These are phyloP conservation scores for Synergus laeviventris DNA, from an alignment of 2,888 invertebrate genomes.

Conservation along the genomic window DNA sequence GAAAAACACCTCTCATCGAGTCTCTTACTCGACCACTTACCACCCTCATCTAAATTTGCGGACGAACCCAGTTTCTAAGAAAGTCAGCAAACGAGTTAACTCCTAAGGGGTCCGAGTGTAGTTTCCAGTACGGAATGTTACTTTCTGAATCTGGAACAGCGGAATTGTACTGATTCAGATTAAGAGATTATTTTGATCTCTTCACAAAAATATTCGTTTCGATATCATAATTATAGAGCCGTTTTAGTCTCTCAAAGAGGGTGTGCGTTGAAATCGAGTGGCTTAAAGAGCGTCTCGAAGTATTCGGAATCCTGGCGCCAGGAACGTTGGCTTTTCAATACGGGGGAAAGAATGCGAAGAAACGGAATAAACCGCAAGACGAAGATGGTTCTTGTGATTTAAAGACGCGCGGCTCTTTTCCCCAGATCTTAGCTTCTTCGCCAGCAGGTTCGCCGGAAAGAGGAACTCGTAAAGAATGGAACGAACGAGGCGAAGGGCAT, in stretches of 20 bases:
- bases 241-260: neutral
- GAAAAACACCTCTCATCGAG: too few relatives aligned
- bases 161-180: too few relatives aligned
- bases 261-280: neutral
- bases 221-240: too few relatives aligned
- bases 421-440: constrained; percentile 19
- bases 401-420: constrained; percentile 31
- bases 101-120: too few relatives aligned
- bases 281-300: constrained; percentile 7
- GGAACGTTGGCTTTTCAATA: constrained; percentile 26
- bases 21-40: too few relatives aligned
- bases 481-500: constrained; percentile 14
- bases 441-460: neutral
- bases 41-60: too few relatives aligned
- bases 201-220: too few relatives aligned
- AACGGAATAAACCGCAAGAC: constrained; percentile 30
- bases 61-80: too few relatives aligned
- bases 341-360: constrained; percentile 35
- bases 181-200: too few relatives aligned
- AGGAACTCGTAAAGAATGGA: constrained; percentile 28
- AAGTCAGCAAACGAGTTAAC: too few relatives aligned
- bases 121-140: too few relatives aligned
- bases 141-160: too few relatives aligned
- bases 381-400: constrained; percentile 31
- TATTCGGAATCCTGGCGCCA: constrained; percentile 39